Evolutionary conservation across 2,888 invertebrate genomes (phyloP).

Genomic region (Limnephilus lunatus): DNA sequence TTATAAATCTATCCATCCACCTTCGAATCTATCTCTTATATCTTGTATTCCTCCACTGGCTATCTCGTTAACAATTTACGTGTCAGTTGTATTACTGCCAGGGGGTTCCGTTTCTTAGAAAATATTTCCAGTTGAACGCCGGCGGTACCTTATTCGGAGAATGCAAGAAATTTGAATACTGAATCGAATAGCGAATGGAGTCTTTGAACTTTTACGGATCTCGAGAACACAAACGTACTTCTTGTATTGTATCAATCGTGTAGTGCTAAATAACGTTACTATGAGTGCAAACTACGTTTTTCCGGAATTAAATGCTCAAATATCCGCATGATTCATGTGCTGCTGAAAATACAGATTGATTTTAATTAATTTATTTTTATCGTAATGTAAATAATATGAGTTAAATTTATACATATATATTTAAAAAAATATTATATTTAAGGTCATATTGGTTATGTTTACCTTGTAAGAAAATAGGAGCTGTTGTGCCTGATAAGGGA

Average conservation of each 20-base stretch:
- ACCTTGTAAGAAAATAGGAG: too few relatives aligned
- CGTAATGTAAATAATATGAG: too few relatives aligned
- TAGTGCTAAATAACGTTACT: neutral
- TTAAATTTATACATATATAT: too few relatives aligned
- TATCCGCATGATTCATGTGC: too few relatives aligned
- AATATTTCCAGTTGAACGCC: neutral
- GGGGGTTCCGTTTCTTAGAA: neutral
- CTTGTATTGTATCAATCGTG: neutral
- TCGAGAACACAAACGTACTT: neutral
- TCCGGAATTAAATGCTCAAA: too few relatives aligned
- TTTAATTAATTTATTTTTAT: too few relatives aligned
- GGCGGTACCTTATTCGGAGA: conserved; percentile 2
- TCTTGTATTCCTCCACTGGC: neutral
- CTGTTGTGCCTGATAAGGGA: too few relatives aligned
- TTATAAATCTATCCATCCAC: neutral
- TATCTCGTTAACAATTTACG: neutral
- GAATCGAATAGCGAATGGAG: neutral
- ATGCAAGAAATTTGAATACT: neutral
- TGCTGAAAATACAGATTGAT: too few relatives aligned
- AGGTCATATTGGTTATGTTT: too few relatives aligned
- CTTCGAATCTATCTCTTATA: neutral
- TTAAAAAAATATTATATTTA: too few relatives aligned
- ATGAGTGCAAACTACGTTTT: neutral
- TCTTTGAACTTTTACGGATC: neutral
- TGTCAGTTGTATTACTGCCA: neutral